phyloP scores from a whole-genome alignment of 2,113 vertebrate species.

The Sardina pilchardus region DNA sequence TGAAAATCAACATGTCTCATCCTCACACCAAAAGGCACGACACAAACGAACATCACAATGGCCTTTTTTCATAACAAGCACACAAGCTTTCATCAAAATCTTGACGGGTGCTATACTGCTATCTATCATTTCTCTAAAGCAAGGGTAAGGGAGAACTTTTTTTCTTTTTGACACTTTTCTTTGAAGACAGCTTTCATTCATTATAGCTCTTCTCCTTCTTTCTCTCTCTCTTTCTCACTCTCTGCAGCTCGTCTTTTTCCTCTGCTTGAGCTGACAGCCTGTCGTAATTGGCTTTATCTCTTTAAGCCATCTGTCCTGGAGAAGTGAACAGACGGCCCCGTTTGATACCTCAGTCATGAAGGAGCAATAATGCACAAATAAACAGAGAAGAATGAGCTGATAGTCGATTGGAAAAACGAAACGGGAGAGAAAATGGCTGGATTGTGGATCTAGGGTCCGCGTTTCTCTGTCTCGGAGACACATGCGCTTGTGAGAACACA shows the following conservation, averaged over 20 bases:
- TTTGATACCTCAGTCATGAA: conserved; percentile 39
- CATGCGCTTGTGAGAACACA: background rate
- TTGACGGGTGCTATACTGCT: background rate
- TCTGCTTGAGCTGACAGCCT: conserved; percentile 46
- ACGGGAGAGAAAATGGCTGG: background rate
- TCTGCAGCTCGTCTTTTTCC: background rate
- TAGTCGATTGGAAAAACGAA: background rate
- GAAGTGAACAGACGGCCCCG: conserved; percentile 41
- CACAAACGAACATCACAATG: background rate
- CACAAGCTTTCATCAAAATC: background rate
- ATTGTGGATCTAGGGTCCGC: background rate
- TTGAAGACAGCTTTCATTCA: conserved; percentile 38
- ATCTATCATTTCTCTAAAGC: background rate
- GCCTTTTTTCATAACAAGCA: background rate
- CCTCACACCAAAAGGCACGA: background rate
- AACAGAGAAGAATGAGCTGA: conserved; percentile 14
- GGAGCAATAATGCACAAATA: conserved; percentile 48
- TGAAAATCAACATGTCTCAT: background rate
- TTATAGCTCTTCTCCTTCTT: background rate
- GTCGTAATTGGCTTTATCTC: conserved; percentile 55
- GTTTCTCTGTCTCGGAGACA: background rate
- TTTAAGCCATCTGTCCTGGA: conserved; percentile 56
- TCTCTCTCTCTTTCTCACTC: background rate
- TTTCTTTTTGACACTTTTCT: conserved; percentile 7
- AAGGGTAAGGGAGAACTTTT: background rate